phyloP scores from a whole-genome alignment of 92 coral and sea anemone genomes.

The Meandrina meandrites region DNA sequence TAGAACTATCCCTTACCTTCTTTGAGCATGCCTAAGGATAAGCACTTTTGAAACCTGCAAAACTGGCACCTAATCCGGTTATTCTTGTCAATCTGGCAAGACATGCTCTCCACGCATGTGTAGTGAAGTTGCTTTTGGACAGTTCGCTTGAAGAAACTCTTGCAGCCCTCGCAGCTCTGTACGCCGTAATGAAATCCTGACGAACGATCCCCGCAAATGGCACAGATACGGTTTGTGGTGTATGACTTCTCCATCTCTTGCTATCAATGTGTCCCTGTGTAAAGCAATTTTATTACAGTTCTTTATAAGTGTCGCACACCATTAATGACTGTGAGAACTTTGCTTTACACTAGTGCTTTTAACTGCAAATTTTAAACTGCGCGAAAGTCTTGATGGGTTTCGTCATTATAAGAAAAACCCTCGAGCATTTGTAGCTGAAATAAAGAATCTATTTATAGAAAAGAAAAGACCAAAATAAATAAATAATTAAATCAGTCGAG shows the following conservation, averaged over 20 bases:
- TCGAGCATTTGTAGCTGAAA: no score
- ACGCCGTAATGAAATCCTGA: conserved; percentile 95
- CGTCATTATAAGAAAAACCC: no score
- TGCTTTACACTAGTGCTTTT: no score
- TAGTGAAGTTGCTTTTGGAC: conserved; percentile 90
- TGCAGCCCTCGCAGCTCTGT: conserved; percentile 93
- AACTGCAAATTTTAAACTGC: no score
- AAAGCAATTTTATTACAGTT: not conserved
- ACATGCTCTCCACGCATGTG: conserved; percentile 86
- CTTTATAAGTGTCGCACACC: no score
- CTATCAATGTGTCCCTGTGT: not conserved
- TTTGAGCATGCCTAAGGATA: conserved; percentile 85
- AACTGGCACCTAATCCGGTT: conserved; percentile 90
- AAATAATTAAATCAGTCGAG: no score
- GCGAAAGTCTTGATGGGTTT: no score
- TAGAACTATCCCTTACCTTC: conserved; percentile 72
- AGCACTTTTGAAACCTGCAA: conserved; percentile 89
- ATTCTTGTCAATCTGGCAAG: conserved; percentile 90
- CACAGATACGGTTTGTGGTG: conserved; percentile 67
- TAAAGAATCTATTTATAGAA: no score
- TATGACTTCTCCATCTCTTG: conserved; percentile 35
- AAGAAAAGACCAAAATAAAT: no score
- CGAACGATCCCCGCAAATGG: conserved; percentile 89
- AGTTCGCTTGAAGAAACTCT: conserved; percentile 89
- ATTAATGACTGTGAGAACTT: no score